A percentile compares a stretch with the other conserved stretches of the same genome.
Conservation (phyloP, 2,113 vertebrate species). For the Tympanuchus pallidicinctus region DNA sequence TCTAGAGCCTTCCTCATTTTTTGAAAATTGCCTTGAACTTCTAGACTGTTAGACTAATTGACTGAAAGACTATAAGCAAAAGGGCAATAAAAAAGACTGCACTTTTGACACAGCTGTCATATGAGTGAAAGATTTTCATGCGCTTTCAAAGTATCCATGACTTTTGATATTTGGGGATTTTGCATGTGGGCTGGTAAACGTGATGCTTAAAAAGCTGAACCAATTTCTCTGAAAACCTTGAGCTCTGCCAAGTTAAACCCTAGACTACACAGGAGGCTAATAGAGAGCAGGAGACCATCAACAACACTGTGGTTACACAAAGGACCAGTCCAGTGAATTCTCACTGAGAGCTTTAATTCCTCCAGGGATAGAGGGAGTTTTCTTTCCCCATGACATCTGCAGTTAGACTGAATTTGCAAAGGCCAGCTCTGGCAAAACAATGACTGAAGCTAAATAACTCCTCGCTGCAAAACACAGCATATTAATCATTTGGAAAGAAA, state of each 20-base stretch:
- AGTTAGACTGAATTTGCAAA: background rate
- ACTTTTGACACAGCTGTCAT: slow-evolving; percentile 61
- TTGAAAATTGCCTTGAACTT: background rate
- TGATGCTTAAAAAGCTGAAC: slow-evolving; percentile 64
- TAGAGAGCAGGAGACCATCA: slow-evolving; percentile 64
- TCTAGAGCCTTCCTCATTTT: background rate
- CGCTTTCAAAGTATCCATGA: slow-evolving; percentile 56
- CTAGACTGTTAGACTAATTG: background rate
- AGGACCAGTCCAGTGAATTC: slow-evolving; percentile 53
- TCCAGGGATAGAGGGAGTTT: slow-evolving; percentile 51
- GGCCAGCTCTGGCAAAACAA: slow-evolving; percentile 1
- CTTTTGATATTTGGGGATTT: slow-evolving; percentile 65
- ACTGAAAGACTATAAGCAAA: slow-evolving; percentile 15
- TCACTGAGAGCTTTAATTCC: slow-evolving; percentile 62
- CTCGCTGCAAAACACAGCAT: background rate
- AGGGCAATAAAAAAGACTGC: background rate
- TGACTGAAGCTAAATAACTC: background rate
- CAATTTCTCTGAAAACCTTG: slow-evolving; percentile 64
- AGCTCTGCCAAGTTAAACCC: slow-evolving; percentile 69
- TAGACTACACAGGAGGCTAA: slow-evolving; percentile 59
- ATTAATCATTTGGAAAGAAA: background rate
- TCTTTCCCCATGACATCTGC: slow-evolving; percentile 31
- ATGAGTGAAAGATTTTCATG: slow-evolving; percentile 31
- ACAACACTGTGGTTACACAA: slow-evolving; percentile 68
- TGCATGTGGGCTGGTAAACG: slow-evolving; percentile 59